Evolutionary conservation across 2,888 invertebrate species (phyloP).

Genomic region (Ectemnius lituratus): DNA sequence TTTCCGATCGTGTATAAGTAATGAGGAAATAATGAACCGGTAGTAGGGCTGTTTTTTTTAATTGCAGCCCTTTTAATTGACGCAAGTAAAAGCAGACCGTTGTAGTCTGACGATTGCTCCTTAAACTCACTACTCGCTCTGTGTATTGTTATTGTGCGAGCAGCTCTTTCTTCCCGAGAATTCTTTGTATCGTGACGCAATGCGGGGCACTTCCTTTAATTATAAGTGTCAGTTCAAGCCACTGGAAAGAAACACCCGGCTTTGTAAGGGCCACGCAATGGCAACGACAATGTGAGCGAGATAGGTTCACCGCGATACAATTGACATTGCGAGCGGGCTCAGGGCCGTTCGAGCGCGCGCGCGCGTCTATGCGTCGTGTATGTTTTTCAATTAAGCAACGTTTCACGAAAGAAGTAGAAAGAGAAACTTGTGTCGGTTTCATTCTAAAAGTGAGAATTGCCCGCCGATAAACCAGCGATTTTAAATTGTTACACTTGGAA

Average conservation of each 20-base stretch:
- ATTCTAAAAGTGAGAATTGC: too few relatives aligned
- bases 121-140: neutral
- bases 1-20: too few relatives aligned
- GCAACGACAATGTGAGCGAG: neutral
- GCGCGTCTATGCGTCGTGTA: slow-evolving; percentile 13
- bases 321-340: slow-evolving; percentile 71
- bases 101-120: too few relatives aligned
- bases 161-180: too few relatives aligned
- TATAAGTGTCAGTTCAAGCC: neutral
- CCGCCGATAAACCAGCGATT: too few relatives aligned
- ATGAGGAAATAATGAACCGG: too few relatives aligned
- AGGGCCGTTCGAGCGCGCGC: slow-evolving; percentile 58
- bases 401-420: too few relatives aligned
- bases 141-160: slow-evolving; percentile 5
- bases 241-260: neutral
- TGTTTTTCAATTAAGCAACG: slow-evolving; percentile 26
- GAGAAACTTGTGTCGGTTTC: too few relatives aligned
- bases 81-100: too few relatives aligned
- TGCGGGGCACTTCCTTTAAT: neutral
- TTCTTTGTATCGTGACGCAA: neutral
- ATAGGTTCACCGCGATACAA: slow-evolving; percentile 59
- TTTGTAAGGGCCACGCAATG: neutral
- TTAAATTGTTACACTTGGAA: too few relatives aligned
- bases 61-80: too few relatives aligned
- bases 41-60: too few relatives aligned